Base-by-base conservation (phyloP, 2,113 vertebrate genomes). In the Phycodurus eques region DNA sequence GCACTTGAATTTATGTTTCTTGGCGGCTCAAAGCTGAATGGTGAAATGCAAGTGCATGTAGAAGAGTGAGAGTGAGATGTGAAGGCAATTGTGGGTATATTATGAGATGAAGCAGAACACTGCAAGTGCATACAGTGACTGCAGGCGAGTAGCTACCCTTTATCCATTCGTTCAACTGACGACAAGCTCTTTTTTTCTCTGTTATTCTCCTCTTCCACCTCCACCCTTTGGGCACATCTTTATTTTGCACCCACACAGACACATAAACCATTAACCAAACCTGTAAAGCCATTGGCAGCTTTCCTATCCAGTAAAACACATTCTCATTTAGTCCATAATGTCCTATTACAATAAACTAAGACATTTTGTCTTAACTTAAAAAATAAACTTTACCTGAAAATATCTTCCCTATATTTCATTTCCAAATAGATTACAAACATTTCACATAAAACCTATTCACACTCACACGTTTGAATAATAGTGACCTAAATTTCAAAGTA, bases 31-130 rank as follows among this genome's bases (percentile, higher is more conserved):
- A 64, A 64, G 62, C 43, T 15, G 19, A 35, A 76, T 51, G 54
- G 62, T 42, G 44, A 67, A 44, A 53, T 49, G 44, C 47, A 56
- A 39, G 19, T 51, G 19, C 61, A 31, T 64, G 59, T 33, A 11
- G 35, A 9, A 60, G 44, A 71, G 15, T 73, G 67, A 10, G 39
- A 42, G 61, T 64, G 17, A 43, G 66, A 65, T 5, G 53, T 56
- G 39, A 47, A 73, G 49, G 51, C 20, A 49, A 72, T 72, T 19
- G 31, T 6, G 20, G 60, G 73, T 42, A 56, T 73, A 71, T 79
- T 73, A 67, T 72, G 19, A 76, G 65, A 75, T 75, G 39, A 78
- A 73, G 72, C 70, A 49, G 59, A 78, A 66, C 69, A 67, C 27
- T 33, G 70, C 76, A 71, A 62, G 27, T 43, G 71, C 60, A 74